Evolutionary conservation across 2,797 vertebrate genomes (phyloP).

Genomic region (Euphonia xanthogaster): DNA sequence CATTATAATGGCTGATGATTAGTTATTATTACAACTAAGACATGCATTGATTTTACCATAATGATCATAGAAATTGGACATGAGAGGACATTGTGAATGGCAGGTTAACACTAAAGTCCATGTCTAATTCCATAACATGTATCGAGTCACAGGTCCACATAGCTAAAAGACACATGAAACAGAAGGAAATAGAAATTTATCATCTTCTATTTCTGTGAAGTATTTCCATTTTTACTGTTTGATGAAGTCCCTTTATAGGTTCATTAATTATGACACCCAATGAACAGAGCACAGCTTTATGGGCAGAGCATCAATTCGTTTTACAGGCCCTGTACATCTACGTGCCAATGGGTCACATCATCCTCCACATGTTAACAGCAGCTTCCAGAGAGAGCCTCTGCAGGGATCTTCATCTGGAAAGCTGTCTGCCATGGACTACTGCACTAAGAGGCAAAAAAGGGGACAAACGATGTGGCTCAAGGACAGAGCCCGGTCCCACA

Average conservation of each 20-base stretch:
- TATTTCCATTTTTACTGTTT: slow-evolving; percentile 4
- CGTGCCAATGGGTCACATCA: background rate
- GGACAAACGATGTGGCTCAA: background rate
- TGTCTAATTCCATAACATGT: background rate
- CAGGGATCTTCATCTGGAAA: background rate
- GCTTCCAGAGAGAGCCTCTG: background rate
- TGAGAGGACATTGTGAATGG: background rate
- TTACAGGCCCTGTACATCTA: background rate
- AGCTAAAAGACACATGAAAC: background rate
- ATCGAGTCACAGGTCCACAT: background rate
- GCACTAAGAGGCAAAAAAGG: background rate
- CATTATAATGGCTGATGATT: background rate
- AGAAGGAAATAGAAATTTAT: background rate
- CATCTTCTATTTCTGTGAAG: background rate
- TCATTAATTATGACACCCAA: background rate
- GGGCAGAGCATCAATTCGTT: background rate
- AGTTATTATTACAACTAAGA: background rate
- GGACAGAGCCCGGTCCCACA: background rate
- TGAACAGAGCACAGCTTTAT: background rate
- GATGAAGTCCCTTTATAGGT: slow-evolving; percentile 16
- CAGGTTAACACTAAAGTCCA: background rate
- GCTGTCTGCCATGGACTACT: background rate
- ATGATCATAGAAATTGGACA: background rate
- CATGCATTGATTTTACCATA: background rate
- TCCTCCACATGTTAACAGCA: background rate